phyloP scores from a whole-genome alignment of 2,113 vertebrate species.

The Capreolus pygargus region DNA sequence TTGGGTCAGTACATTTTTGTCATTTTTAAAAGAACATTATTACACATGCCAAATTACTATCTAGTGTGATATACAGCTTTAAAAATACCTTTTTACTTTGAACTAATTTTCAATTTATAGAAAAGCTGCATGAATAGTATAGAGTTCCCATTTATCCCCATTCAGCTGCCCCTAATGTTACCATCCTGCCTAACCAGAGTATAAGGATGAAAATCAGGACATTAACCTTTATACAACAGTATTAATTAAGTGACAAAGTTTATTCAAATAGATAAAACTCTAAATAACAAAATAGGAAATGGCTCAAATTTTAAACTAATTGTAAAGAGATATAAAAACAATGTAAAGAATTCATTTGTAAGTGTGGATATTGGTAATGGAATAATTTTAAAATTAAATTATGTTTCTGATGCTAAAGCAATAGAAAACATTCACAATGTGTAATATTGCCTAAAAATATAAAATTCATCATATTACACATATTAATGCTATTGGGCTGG shows the following conservation, averaged over 20 bases:
- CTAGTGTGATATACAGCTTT: conserved; percentile 34
- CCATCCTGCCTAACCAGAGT: not conserved
- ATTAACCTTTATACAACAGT: not conserved
- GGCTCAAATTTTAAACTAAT: not conserved
- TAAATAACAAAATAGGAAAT: not conserved
- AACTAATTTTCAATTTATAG: conserved; percentile 9
- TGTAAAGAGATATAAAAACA: not conserved
- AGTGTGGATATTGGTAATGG: not conserved
- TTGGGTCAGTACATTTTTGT: conserved; percentile 71
- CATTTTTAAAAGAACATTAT: conserved; percentile 44
- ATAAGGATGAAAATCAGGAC: not conserved
- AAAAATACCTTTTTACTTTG: not conserved
- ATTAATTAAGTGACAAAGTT: not conserved
- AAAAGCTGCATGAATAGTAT: not conserved
- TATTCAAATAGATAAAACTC: not conserved
- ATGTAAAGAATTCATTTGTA: not conserved
- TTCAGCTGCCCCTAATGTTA: not conserved
- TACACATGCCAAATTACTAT: conserved; percentile 43
- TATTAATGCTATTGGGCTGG: not conserved
- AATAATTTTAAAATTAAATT: not conserved
- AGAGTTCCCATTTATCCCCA: not conserved
- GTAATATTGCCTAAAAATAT: not conserved
- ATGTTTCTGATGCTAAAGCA: not conserved
- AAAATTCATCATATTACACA: not conserved
- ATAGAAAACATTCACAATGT: not conserved